Base-by-base conservation (phyloP, 2,888 invertebrate genomes). In the Strigamia crassipes region DNA sequence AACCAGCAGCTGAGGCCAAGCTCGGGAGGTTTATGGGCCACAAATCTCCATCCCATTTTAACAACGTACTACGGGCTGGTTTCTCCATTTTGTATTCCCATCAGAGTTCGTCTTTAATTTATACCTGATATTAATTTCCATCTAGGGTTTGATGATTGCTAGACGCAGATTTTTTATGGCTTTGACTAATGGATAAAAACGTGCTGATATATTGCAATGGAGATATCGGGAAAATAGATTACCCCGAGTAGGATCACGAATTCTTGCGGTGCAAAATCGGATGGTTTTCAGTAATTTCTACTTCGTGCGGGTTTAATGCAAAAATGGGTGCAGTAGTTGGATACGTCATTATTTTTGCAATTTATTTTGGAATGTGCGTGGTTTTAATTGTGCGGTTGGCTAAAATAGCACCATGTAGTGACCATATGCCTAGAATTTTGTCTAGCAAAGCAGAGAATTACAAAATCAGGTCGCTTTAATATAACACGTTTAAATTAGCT, bases 21-120 rank as follows among this genome's bases (percentile, higher is more conserved):
- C 73, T 73, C 3, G 73, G 38, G 73, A 73, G 73, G 73, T 73
- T 73, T 73, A 73, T 73, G 73, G 73, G 73, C 73, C 73, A 73
- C 73, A 73, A 73, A 73, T 73, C 73, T 73, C 73, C 73, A 73
- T 73, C 73, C 73, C 31, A 73, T 73, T 73, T 73, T 73, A 73
- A 73, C 73, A 73, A 27, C 31, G 12, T 27, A 23, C 73, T 3
- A 27, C 73, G 27, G 27, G 73, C 27, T 8, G 73, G 73, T 12
- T 73, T 15, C 31, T 66, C 27, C 31, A 27, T 73, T 73, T 56
- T 56, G 56, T 56, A 56, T 56, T 31, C 73, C 73, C 73, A 31
- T 27, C 31, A 31, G 27, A 73, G 27, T 23, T 73, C 27, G 73
- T 73, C 27, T 73, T 61, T 73, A 27, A 73, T 73, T 73, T 73